Percentiles rank a stretch among this genome's conserved stretches.
phyloP scores from a whole-genome alignment of 2,113 vertebrate species.

The Etheostoma cragini region DNA sequence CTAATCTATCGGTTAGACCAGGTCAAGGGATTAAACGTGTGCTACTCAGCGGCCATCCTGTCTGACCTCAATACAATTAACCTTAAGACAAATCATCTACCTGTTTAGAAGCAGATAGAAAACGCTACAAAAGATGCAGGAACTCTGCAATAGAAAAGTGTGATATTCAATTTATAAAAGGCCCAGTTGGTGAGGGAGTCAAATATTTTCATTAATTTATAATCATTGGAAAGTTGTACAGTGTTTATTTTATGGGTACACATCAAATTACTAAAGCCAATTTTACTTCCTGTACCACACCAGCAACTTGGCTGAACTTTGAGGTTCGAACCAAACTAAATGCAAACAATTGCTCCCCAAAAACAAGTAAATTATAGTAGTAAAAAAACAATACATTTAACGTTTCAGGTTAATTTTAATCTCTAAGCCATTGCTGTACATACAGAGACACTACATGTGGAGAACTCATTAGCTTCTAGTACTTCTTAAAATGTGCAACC shows the following conservation, averaged over 20 bases:
- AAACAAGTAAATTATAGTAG: neutral
- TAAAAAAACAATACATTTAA: neutral
- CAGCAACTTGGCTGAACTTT: neutral
- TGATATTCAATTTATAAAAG: neutral
- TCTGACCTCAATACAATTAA: slow-evolving; percentile 71
- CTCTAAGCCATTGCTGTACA: neutral
- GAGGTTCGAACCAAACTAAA: neutral
- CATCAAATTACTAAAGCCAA: neutral
- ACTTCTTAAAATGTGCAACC: slow-evolving; percentile 14
- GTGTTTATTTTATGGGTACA: neutral
- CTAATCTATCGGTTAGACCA: slow-evolving; percentile 72
- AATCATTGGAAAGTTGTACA: neutral
- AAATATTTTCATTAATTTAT: neutral
- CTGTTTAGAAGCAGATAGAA: slow-evolving; percentile 38
- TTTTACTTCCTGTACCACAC: neutral
- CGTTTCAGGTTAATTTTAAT: neutral
- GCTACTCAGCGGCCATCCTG: slow-evolving; percentile 56
- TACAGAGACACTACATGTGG: neutral
- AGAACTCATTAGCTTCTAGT: slow-evolving; percentile 4
- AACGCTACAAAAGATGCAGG: neutral
- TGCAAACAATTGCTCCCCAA: neutral
- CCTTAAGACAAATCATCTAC: slow-evolving; percentile 53
- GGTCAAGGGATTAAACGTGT: slow-evolving; percentile 71
- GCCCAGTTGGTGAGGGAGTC: neutral
- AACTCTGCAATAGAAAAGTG: neutral